phyloP scores from a whole-genome alignment of 2,113 vertebrate species.

The Gopherus flavomarginatus region DNA sequence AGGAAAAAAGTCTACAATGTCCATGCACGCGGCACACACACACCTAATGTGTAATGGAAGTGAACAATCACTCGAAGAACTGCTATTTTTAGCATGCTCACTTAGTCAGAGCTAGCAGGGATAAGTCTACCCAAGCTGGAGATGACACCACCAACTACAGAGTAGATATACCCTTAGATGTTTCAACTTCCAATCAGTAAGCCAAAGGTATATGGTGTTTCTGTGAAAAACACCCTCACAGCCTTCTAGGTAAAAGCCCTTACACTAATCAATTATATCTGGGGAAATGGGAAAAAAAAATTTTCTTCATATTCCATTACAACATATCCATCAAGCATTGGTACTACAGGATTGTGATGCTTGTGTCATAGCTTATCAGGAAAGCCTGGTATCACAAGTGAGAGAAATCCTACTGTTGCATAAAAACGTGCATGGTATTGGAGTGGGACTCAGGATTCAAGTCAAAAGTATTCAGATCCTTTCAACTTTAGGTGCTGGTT shows the following conservation, averaged over 20 bases:
- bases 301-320: background rate
- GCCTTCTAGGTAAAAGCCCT: background rate
- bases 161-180: background rate
- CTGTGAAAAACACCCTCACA: background rate
- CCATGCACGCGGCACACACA: too few species aligned
- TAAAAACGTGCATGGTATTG: rapidly evolving
- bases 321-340: background rate
- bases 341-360: background rate
- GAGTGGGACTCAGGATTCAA: background rate
- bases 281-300: background rate
- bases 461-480: rapidly evolving
- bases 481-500: background rate
- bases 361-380: background rate
- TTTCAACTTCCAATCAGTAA: background rate
- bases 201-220: background rate
- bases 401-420: background rate
- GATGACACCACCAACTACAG: background rate
- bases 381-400: background rate
- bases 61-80: background rate
- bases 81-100: background rate
- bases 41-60: too few species aligned
- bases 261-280: rapidly evolving
- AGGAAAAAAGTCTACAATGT: too few species aligned
- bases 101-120: background rate
- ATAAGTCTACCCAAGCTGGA: background rate